Evolutionary conservation across 2,113 vertebrate species (phyloP).

Genomic region (Scortum barcoo): DNA sequence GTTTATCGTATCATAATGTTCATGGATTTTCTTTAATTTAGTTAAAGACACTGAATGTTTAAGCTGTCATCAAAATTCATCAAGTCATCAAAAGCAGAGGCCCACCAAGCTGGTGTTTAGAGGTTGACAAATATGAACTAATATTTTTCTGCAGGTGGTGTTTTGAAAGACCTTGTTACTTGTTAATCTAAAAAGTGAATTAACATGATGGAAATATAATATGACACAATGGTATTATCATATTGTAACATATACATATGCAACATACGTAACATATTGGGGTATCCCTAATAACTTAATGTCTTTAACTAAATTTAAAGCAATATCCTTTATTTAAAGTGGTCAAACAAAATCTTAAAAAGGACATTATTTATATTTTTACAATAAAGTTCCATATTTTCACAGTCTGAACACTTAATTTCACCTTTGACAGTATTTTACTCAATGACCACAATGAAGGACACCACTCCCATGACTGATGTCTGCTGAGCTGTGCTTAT

Average conservation of each 20-base stretch:
- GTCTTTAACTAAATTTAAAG: neutral
- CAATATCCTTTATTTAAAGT: neutral
- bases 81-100: too few relatives aligned
- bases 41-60: neutral
- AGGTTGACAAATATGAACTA: neutral
- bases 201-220: neutral
- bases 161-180: neutral
- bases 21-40: too few relatives aligned
- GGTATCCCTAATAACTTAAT: neutral
- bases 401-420: neutral
- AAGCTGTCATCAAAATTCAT: neutral
- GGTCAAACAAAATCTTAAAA: neutral
- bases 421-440: neutral
- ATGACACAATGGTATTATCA: neutral
- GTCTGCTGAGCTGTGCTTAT: slow-evolving; percentile 39
- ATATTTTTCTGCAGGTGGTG: neutral
- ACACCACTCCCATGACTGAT: neutral
- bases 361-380: neutral
- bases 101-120: neutral
- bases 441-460: neutral
- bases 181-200: neutral
- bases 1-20: neutral
- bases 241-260: too few relatives aligned
- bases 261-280: neutral
- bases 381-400: neutral